phyloP scores from a whole-genome alignment of 2,888 invertebrate species.

The Cheilosia vulpina region DNA sequence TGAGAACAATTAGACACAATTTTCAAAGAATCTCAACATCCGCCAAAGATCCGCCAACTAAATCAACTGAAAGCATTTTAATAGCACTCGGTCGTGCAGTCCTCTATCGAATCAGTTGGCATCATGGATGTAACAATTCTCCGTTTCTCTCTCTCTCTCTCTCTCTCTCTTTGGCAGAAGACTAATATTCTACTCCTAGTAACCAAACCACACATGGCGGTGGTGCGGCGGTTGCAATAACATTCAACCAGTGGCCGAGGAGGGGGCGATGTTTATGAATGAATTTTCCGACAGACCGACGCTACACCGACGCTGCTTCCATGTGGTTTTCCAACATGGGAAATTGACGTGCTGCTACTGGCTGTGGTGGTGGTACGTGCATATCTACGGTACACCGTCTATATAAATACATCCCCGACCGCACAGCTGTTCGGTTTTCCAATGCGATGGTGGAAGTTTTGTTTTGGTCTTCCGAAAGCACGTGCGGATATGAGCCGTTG shows the following conservation, averaged over 20 bases:
- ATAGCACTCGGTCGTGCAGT: constrained; percentile 39
- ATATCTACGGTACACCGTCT: constrained; percentile 28
- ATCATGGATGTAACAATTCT: constrained; percentile 20
- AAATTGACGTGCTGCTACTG: constrained; percentile 32
- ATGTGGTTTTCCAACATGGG: constrained; percentile 69
- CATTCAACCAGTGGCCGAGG: constrained; percentile 65
- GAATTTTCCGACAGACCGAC: constrained; percentile 58
- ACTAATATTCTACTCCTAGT: constrained; percentile 25
- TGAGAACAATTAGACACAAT: constrained; percentile 37
- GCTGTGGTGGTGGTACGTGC: constrained; percentile 14
- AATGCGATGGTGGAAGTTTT: constrained; percentile 36
- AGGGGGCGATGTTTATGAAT: constrained; percentile 65
- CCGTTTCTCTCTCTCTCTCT: constrained; percentile 1
- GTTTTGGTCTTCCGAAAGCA: constrained; percentile 61
- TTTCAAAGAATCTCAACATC: constrained; percentile 64
- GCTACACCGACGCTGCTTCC: constrained; percentile 3
- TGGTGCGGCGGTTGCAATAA: constrained; percentile 6
- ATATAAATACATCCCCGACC: constrained; percentile 18
- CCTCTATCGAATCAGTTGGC: constrained; percentile 22
- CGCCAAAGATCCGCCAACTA: constrained; percentile 63
- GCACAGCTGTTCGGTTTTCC: constrained; percentile 52
- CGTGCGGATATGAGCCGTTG: constrained; percentile 42
- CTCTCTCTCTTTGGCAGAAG: constrained; percentile 9
- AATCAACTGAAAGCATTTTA: constrained; percentile 61
- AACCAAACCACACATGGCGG: constrained; percentile 28